Evolutionary conservation across 37 sponge, comb jelly and placozoan species (phyloP).

Genomic region (Ianthella basta): DNA sequence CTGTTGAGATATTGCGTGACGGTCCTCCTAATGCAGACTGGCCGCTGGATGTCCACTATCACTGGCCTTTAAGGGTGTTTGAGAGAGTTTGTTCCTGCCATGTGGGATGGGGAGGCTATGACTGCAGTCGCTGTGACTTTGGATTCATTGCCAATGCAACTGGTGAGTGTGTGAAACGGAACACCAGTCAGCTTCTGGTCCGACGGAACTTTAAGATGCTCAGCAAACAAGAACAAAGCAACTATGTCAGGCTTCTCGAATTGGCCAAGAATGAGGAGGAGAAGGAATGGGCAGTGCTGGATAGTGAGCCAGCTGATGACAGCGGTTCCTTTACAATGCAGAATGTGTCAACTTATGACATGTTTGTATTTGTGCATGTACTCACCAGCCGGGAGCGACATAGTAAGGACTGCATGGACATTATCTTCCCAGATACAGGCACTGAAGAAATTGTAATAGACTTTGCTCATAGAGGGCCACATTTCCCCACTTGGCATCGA

Average conservation of each 20-base stretch:
- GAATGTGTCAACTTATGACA: slow-evolving; percentile 33
- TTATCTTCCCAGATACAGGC: no score
- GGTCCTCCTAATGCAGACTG: no score
- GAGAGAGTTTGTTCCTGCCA: neutral
- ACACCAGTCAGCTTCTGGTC: neutral
- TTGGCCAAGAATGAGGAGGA: neutral
- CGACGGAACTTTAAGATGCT: neutral
- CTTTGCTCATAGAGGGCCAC: slow-evolving; percentile 33
- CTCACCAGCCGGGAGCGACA: neutral
- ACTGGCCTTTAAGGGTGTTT: slow-evolving; percentile 12
- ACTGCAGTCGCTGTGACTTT: slow-evolving; percentile 6
- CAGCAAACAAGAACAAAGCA: neutral
- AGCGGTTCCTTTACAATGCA: neutral
- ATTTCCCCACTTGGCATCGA: slow-evolving; percentile 32
- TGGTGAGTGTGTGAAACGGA: neutral
- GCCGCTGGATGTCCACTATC: neutral
- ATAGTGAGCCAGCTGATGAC: neutral
- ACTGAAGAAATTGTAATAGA: neutral
- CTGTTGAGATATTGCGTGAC: no score
- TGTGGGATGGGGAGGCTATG: neutral
- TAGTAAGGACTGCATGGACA: neutral
- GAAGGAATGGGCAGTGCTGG: slow-evolving; percentile 10
- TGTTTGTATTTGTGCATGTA: slow-evolving; percentile 16
- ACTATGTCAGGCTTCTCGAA: neutral
- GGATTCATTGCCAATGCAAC: neutral